phyloP scores from a whole-genome alignment of 2,888 invertebrate genomes.

The Dynastes maya region DNA sequence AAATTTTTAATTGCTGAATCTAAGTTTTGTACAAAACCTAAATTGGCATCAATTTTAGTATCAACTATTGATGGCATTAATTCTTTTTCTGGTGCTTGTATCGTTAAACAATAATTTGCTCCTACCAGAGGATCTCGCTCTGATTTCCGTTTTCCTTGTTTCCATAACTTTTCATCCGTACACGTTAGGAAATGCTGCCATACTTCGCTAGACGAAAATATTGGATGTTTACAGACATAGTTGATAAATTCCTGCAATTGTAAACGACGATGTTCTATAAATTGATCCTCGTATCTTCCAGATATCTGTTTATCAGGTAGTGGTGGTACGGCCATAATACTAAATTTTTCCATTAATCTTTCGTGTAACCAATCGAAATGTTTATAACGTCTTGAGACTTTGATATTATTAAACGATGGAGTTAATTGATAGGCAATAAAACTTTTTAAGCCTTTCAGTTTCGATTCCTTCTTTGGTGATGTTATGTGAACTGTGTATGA shows the following conservation, averaged over 20 bases:
- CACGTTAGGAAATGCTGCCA: constrained; percentile 98
- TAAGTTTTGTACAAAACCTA: constrained; percentile 87
- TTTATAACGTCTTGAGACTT: constrained; percentile 96
- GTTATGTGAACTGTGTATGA: constrained; percentile 90
- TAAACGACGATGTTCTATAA: constrained; percentile 94
- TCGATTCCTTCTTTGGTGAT: constrained; percentile 97
- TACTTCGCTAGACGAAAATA: constrained; percentile 91
- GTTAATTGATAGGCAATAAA: constrained; percentile 97
- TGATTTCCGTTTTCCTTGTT: constrained; percentile 94
- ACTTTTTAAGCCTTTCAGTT: constrained; percentile 97
- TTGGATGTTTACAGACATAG: constrained; percentile 97
- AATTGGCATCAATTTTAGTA: constrained; percentile 86
- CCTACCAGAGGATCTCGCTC: constrained; percentile 94
- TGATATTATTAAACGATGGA: constrained; percentile 94
- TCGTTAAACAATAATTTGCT: constrained; percentile 91
- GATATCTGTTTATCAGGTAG: constrained; percentile 98
- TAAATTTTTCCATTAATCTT: constrained; percentile 93
- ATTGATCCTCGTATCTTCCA: constrained; percentile 96
- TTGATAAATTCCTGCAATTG: constrained; percentile 97
- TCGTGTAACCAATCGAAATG: constrained; percentile 99
- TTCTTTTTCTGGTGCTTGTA: constrained; percentile 88
- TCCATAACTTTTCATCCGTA: constrained; percentile 98
- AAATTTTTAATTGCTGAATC: constrained; percentile 91
- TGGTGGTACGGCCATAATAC: constrained; percentile 95
- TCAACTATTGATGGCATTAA: constrained; percentile 84